Base-by-base conservation (phyloP, 2,888 invertebrate species). In the Blomia tropicalis region DNA sequence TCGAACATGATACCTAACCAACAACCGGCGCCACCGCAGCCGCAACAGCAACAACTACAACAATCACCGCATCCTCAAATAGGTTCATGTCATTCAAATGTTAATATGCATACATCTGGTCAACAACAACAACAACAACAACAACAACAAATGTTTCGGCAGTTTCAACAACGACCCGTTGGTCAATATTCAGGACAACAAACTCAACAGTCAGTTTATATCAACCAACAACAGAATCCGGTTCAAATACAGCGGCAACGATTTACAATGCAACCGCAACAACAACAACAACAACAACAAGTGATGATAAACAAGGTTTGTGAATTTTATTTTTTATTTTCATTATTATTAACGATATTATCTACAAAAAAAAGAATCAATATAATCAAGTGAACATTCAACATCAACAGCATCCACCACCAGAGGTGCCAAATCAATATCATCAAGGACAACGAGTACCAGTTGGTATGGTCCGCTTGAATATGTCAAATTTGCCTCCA, bases 221-320 rank as follows among this genome's bases (percentile, higher is more conserved):
- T 36, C 7, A 36, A 36, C 17, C 36, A 36, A 17, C 36, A 36
- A 17, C 36, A 7, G 7, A 36, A 36, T 17, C 7, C 17, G 36
- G 17, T 36, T 17, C 36, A 7, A 11, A 25, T 27, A 60, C 32
- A 19, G 19, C 17, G 22, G 19, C 65, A 64, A 64, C 43, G 58
- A 31, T 31, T 43, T 64, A 25, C 65, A 64, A 7, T 60, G 2
- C 66, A 63, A 41, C 63, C 54, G 63, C 63, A 60, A 19, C 66
- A 65, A 22, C 65, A 63, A 41, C 43, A 59, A 60, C 31, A 14
- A 11, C 51, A 47, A 27, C 51, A 47, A 19, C 41, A 41, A 41
- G 41, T 41, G 41, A n/a, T 41, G 41, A n/a, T 14, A n/a, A n/a
- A n/a, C n/a, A n/a, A n/a, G n/a, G n/a, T n/a, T n/a, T n/a, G n/a